A percentile compares a stretch with the other conserved stretches of the same genome.
Evolutionary conservation across 2,113 vertebrate species (phyloP).

Genomic region (Malaclemys terrapin): DNA sequence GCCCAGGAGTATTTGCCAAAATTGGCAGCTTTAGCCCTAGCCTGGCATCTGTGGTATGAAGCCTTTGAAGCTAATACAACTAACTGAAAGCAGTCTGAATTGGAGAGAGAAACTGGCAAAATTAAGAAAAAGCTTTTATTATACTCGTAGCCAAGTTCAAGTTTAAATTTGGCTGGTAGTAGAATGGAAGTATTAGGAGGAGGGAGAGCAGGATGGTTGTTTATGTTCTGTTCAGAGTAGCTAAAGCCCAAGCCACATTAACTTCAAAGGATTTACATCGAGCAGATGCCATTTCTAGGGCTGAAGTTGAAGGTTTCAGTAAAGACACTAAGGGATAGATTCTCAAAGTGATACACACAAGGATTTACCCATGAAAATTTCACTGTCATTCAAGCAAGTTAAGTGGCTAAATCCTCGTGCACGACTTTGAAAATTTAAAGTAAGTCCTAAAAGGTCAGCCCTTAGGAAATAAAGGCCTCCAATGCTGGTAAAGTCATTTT

Average conservation of each 20-base stretch:
- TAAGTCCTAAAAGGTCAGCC: too few relatives aligned
- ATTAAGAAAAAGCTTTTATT: slow-evolving; percentile 32
- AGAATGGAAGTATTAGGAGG: slow-evolving; percentile 51
- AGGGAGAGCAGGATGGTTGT: slow-evolving; percentile 44
- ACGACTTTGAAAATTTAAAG: too few relatives aligned
- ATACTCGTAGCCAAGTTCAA: slow-evolving; percentile 14
- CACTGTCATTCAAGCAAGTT: background rate
- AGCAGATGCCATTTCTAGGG: slow-evolving; percentile 55
- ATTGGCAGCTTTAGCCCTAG: background rate
- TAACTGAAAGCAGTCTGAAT: slow-evolving; percentile 1
- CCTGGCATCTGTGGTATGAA: background rate
- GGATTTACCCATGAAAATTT: background rate
- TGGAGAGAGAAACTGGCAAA: slow-evolving; percentile 32
- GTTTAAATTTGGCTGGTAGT: slow-evolving; percentile 38
- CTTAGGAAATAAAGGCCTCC: too few relatives aligned
- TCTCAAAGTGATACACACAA: background rate
- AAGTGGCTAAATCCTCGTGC: background rate
- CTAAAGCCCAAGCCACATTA: slow-evolving; percentile 54
- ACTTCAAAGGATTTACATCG: slow-evolving; percentile 55
- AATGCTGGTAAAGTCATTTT: too few relatives aligned
- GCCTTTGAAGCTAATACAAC: background rate
- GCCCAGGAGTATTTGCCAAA: background rate
- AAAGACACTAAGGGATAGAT: background rate
- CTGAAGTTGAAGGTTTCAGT: background rate
- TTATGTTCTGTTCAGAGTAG: slow-evolving; percentile 26